phyloP scores from a whole-genome alignment of 2,888 invertebrate species.

The Neria commutata region DNA sequence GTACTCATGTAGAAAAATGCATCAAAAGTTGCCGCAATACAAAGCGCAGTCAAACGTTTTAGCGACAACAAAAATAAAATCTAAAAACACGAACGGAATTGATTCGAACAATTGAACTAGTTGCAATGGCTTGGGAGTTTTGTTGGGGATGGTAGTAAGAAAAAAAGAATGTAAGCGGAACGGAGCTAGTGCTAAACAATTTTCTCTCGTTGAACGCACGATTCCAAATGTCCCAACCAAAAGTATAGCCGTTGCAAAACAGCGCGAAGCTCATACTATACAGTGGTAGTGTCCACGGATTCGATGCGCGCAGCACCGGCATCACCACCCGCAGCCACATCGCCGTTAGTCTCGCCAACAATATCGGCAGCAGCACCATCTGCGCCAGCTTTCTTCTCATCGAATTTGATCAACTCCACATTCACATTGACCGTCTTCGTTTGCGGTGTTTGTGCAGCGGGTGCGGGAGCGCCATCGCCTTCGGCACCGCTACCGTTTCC shows the following conservation, averaged over 20 bases:
- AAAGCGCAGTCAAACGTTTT: too few relatives aligned
- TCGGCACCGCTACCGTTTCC: slow-evolving; percentile 33
- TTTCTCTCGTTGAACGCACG: slow-evolving; percentile 56
- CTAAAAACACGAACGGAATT: too few relatives aligned
- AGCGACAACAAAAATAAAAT: too few relatives aligned
- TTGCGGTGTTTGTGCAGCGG: slow-evolving; percentile 34
- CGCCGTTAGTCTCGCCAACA: slow-evolving; percentile 7
- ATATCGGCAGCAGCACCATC: slow-evolving; percentile 25
- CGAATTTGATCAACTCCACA: slow-evolving; percentile 55
- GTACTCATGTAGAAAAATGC: slow-evolving; percentile 21
- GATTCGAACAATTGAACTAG: too few relatives aligned
- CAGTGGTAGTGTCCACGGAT: slow-evolving; percentile 60
- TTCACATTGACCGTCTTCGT: slow-evolving; percentile 51
- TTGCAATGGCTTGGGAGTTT: too few relatives aligned
- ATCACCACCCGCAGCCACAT: slow-evolving; percentile 36
- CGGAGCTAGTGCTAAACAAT: slow-evolving; percentile 35
- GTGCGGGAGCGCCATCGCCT: slow-evolving; percentile 31
- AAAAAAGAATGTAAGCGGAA: too few relatives aligned
- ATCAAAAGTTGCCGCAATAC: slow-evolving; percentile 9
- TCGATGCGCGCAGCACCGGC: slow-evolving; percentile 52
- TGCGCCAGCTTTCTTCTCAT: slow-evolving; percentile 40
- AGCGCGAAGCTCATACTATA: slow-evolving; percentile 60
- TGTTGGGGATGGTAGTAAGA: too few relatives aligned
- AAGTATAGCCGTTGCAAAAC: slow-evolving; percentile 58
- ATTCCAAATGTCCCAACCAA: slow-evolving; percentile 56